Evolutionary conservation across 2,888 invertebrate genomes (phyloP).

Genomic region (Chouioia cunea): DNA sequence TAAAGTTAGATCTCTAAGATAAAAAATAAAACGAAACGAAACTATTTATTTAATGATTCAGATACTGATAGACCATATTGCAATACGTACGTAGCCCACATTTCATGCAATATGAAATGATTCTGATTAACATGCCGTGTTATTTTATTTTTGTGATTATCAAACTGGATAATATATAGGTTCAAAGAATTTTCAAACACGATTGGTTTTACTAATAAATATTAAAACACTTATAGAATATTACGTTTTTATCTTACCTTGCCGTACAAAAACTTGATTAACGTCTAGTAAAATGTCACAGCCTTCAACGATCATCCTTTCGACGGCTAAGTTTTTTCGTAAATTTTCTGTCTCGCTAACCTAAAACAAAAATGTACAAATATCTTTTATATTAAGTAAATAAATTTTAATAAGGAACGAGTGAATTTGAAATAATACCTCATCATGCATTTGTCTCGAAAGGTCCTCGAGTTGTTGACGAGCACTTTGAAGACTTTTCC

Average conservation of each 20-base stretch:
- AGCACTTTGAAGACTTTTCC: constrained; percentile 89
- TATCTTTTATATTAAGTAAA: neutral
- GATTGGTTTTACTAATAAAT: no score
- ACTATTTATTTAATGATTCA: no score
- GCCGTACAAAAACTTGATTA: constrained; percentile 92
- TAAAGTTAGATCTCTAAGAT: no score
- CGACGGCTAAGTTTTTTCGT: constrained; percentile 90
- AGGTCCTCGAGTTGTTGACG: constrained; percentile 88
- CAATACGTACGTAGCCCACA: no score
- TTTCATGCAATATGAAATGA: no score
- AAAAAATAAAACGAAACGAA: no score
- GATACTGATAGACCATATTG: no score
- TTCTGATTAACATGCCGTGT: no score
- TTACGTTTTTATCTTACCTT: constrained; percentile 73
- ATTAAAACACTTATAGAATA: no score
- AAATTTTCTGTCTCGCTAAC: constrained; percentile 94
- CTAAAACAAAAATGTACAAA: constrained; percentile 65
- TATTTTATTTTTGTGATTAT: no score
- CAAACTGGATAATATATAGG: no score
- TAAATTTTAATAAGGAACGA: neutral
- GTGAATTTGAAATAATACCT: constrained; percentile 70
- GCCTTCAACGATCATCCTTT: constrained; percentile 93
- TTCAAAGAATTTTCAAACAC: no score
- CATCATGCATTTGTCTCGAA: constrained; percentile 89
- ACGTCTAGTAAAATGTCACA: constrained; percentile 93